Evolutionary conservation across 2,888 invertebrate genomes (phyloP).

Genomic region (Eudemis profundana): DNA sequence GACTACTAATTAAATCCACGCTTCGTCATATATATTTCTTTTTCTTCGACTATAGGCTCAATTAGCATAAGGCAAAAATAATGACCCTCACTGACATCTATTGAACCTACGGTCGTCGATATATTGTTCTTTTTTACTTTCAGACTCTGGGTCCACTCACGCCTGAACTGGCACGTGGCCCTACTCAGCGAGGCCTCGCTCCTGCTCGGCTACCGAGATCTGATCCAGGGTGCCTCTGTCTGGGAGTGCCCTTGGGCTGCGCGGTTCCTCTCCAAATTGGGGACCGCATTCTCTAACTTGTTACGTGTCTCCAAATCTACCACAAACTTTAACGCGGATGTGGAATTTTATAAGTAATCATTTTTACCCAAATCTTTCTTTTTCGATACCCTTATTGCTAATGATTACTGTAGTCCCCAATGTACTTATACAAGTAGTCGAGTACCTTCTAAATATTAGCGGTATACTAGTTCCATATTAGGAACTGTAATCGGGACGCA

Average conservation of each 20-base stretch:
- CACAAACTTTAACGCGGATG: slow-evolving; percentile 53
- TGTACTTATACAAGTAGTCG: too few relatives aligned
- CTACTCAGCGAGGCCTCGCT: slow-evolving; percentile 68
- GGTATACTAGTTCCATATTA: too few relatives aligned
- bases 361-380: background rate
- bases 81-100: too few relatives aligned
- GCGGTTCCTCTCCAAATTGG: slow-evolving; percentile 62
- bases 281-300: slow-evolving; percentile 67
- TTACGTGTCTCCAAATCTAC: slow-evolving; percentile 59
- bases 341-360: slow-evolving; percentile 64
- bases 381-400: too few relatives aligned
- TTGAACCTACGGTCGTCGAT: too few relatives aligned
- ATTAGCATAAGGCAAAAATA: too few relatives aligned
- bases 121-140: slow-evolving; percentile 43
- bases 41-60: too few relatives aligned
- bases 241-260: slow-evolving; percentile 72
- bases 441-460: too few relatives aligned
- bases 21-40: too few relatives aligned
- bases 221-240: slow-evolving; percentile 64
- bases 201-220: slow-evolving; percentile 66
- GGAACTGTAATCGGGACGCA: too few relatives aligned
- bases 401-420: too few relatives aligned
- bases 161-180: slow-evolving; percentile 67
- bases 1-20: too few relatives aligned
- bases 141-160: slow-evolving; percentile 75